phyloP scores from a whole-genome alignment of 2,113 vertebrate species.

The Strix aluco region DNA sequence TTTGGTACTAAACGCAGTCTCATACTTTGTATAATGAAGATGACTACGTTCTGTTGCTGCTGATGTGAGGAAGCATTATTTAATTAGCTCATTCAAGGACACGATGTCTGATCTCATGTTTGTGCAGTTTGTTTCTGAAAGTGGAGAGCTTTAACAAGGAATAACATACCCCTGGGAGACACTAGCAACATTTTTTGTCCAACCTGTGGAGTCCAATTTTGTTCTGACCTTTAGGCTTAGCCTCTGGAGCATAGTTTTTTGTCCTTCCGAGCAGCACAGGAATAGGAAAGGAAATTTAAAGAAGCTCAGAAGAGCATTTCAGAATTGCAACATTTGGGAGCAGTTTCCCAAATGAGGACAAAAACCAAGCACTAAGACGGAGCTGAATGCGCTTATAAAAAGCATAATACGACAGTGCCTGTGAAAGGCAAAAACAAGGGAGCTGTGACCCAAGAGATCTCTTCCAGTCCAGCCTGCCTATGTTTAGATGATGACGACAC shows the following conservation, averaged over 20 bases:
- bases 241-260: neutral
- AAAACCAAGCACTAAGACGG: neutral
- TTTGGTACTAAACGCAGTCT: neutral
- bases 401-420: neutral
- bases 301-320: neutral
- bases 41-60: neutral
- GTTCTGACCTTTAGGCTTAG: neutral
- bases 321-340: neutral
- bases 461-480: constrained; percentile 7
- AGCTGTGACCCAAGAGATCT: constrained; percentile 11
- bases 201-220: neutral
- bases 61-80: neutral
- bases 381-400: neutral
- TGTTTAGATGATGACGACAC: constrained; percentile 17
- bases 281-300: neutral
- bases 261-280: neutral
- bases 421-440: constrained; percentile 22
- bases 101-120: neutral
- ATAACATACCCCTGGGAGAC: neutral
- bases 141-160: neutral
- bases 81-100: neutral
- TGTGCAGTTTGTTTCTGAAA: neutral
- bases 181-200: neutral
- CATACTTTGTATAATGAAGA: neutral
- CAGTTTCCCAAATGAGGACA: neutral